Percentiles rank a stretch among this genome's conserved stretches.
Evolutionary conservation across 2,797 vertebrate genomes (phyloP).

Genomic region (Trichosurus vulpecula): DNA sequence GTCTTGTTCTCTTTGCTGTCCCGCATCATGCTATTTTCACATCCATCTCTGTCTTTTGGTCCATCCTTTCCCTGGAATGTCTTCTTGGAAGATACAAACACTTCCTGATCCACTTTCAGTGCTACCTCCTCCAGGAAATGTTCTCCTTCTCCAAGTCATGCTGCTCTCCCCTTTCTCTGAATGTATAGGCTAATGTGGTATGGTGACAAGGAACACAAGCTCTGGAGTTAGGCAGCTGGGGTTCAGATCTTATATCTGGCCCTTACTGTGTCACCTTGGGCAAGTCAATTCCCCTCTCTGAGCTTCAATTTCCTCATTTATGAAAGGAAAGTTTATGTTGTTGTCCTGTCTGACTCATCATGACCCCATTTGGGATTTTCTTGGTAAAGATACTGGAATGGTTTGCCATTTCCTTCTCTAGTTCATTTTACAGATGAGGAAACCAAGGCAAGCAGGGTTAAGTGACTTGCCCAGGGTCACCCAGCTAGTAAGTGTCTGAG

Average conservation of each 20-base stretch:
- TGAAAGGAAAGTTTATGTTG: neutral
- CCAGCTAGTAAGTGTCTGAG: too few relatives aligned
- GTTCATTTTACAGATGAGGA: neutral
- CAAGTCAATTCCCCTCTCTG: neutral
- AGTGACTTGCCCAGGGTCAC: too few relatives aligned
- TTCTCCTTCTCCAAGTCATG: neutral
- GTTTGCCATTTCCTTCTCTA: neutral
- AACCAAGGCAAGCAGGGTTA: too few relatives aligned
- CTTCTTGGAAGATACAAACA: neutral
- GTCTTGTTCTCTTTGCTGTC: neutral
- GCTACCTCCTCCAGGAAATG: neutral
- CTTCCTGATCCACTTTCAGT: neutral
- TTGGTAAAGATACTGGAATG: neutral
- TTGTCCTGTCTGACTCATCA: neutral
- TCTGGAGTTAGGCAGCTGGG: neutral
- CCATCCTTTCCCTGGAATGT: neutral
- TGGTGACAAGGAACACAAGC: neutral
- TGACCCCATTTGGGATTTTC: neutral
- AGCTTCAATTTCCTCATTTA: neutral
- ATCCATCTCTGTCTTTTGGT: neutral
- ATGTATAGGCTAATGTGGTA: neutral
- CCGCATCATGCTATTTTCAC: neutral
- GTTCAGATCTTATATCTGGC: neutral
- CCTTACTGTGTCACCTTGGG: neutral
- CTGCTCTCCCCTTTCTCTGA: neutral